Conservation (phyloP, 1,140 invertebrate genomes). For the Piezodorus guildinii region DNA sequence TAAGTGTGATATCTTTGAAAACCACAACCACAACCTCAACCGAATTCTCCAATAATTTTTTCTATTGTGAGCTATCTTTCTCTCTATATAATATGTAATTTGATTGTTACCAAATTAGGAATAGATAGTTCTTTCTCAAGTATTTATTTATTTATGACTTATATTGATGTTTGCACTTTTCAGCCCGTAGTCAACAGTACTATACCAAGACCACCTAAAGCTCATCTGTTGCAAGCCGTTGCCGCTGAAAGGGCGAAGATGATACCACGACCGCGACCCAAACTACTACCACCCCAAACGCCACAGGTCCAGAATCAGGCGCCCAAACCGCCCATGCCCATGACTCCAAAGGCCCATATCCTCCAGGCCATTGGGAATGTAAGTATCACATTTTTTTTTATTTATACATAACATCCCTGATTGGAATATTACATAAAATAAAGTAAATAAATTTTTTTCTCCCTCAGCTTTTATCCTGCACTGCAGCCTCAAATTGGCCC, state of each 20-base stretch:
- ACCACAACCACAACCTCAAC: too few species aligned
- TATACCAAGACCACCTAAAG: slow-evolving; percentile 12
- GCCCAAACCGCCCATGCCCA: slow-evolving; percentile 26
- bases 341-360: slow-evolving; percentile 29
- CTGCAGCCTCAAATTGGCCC: too few species aligned
- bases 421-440: slow-evolving; percentile 8
- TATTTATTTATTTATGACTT: not conserved
- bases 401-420: too few species aligned
- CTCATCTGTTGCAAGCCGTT: slow-evolving; percentile 38
- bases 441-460: not conserved
- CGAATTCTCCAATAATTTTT: too few species aligned
- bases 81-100: too few species aligned
- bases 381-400: slow-evolving; percentile 21
- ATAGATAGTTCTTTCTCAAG: not conserved
- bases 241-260: slow-evolving; percentile 27
- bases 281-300: not conserved
- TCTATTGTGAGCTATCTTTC: too few species aligned
- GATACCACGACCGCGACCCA: slow-evolving; percentile 17
- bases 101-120: too few species aligned
- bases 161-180: not conserved
- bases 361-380: slow-evolving; percentile 28
- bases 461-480: too few species aligned
- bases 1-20: too few species aligned
- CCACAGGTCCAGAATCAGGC: slow-evolving; percentile 15
- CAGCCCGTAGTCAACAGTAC: not conserved